Conservation (phyloP, 2,797 vertebrate genomes). For the Crenichthys baileyi region DNA sequence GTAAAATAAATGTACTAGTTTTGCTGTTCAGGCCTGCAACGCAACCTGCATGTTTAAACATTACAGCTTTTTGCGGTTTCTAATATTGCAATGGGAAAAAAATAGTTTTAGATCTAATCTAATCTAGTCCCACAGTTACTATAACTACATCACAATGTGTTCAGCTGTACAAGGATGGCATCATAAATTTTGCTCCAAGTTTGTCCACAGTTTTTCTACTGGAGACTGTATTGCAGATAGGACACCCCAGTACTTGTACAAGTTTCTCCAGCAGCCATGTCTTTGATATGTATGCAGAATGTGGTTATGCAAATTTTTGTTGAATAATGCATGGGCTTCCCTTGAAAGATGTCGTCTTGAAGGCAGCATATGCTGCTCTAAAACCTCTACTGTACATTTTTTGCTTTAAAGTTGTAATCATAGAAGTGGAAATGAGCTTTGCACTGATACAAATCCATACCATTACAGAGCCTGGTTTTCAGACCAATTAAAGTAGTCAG, state of each 20-base stretch:
- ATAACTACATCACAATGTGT: neutral
- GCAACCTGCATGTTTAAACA: neutral
- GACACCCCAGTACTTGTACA: neutral
- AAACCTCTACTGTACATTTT: neutral
- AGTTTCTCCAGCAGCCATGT: neutral
- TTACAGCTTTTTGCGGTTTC: neutral
- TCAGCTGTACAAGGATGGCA: neutral
- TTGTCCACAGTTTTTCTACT: neutral
- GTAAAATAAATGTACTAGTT: too few relatives aligned
- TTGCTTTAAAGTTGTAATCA: neutral
- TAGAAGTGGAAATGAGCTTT: neutral
- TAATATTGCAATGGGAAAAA: neutral
- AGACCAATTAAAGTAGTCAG: neutral
- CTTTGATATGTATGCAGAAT: neutral
- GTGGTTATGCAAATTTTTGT: neutral
- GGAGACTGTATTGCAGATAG: neutral
- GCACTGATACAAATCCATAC: neutral
- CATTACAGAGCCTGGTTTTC: neutral
- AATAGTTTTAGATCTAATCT: neutral
- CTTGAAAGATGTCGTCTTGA: neutral
- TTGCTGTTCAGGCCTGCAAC: too few relatives aligned
- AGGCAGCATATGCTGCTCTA: conserved; percentile 2
- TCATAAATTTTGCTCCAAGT: neutral
- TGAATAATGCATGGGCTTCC: conserved; percentile 1
- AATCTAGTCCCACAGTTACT: neutral